These are phyloP conservation scores for Hirtodrosophila alboralis DNA, from an alignment of 2,888 invertebrate genomes.

Conservation along the genomic window DNA sequence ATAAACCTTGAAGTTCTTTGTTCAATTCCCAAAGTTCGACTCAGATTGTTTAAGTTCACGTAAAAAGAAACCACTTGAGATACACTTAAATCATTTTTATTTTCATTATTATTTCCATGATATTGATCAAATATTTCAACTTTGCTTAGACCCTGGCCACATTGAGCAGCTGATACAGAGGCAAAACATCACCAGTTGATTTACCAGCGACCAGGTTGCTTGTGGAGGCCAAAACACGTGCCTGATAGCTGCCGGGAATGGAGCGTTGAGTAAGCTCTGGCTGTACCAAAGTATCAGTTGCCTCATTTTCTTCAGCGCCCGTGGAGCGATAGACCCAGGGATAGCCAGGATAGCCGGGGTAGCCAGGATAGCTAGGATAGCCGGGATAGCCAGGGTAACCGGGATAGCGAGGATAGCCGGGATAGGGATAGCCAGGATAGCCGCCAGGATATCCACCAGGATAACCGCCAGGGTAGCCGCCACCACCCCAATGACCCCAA, in stretches of 20 bases:
- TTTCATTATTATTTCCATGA: not conserved
- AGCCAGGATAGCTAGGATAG: constrained; percentile 40
- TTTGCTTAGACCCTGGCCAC: constrained; percentile 41
- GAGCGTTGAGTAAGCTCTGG: constrained; percentile 27
- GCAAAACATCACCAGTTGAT: constrained; percentile 38
- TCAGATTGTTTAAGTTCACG: too few species aligned
- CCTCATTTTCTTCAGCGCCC: constrained; percentile 37
- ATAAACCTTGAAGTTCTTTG: too few species aligned
- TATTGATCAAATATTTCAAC: not conserved
- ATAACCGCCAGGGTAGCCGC: constrained; percentile 28
- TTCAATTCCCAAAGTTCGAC: too few species aligned
- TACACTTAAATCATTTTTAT: constrained; percentile 4
- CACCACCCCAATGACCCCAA: constrained; percentile 30
- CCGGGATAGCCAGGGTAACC: constrained; percentile 28
- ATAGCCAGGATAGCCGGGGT: constrained; percentile 37
- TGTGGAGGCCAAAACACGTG: constrained; percentile 42
- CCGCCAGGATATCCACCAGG: constrained; percentile 21
- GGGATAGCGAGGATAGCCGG: constrained; percentile 23
- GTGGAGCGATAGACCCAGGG: constrained; percentile 43
- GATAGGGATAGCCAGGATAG: constrained; percentile 32
- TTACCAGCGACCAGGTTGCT: constrained; percentile 40
- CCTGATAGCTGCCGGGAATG: constrained; percentile 55
- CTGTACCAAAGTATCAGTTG: constrained; percentile 1
- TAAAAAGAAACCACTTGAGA: not conserved
- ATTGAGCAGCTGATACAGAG: constrained; percentile 62